A percentile compares a stretch with the other conserved stretches of the same genome.
phyloP scores from a whole-genome alignment of 2,888 invertebrate species.

The Neuroscelio doddi region DNA sequence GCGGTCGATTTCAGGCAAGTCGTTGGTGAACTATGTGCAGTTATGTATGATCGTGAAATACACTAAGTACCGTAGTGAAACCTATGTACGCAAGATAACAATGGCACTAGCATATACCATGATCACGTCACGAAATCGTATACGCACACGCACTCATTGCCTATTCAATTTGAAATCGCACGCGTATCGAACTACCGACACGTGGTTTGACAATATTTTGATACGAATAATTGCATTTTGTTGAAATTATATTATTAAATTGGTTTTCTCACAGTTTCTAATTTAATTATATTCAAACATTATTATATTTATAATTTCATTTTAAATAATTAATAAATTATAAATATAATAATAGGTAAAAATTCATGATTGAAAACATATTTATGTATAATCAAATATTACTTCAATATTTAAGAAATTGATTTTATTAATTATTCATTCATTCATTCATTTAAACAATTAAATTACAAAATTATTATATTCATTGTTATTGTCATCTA shows the following conservation, averaged over 20 bases:
- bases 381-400: too few relatives aligned
- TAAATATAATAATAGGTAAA: too few relatives aligned
- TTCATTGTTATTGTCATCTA: too few relatives aligned
- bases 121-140: conserved; percentile 35
- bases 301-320: too few relatives aligned
- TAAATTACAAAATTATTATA: too few relatives aligned
- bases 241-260: neutral
- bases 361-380: too few relatives aligned
- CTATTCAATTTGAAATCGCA: conserved; percentile 27
- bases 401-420: too few relatives aligned
- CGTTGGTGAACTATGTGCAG: conserved; percentile 3
- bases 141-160: conserved; percentile 28
- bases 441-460: too few relatives aligned
- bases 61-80: conserved; percentile 13
- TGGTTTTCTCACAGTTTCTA: conserved; percentile 2
- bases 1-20: conserved; percentile 21
- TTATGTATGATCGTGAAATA: conserved; percentile 16
- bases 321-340: too few relatives aligned
- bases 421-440: too few relatives aligned
- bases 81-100: conserved; percentile 36
- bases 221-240: conserved; percentile 9
- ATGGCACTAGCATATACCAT: conserved; percentile 26
- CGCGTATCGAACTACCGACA: conserved; percentile 32
- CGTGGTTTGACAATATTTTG: conserved; percentile 22
- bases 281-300: too few relatives aligned